phyloP scores from a whole-genome alignment of 2,113 vertebrate species.

The Elachura formosa region DNA sequence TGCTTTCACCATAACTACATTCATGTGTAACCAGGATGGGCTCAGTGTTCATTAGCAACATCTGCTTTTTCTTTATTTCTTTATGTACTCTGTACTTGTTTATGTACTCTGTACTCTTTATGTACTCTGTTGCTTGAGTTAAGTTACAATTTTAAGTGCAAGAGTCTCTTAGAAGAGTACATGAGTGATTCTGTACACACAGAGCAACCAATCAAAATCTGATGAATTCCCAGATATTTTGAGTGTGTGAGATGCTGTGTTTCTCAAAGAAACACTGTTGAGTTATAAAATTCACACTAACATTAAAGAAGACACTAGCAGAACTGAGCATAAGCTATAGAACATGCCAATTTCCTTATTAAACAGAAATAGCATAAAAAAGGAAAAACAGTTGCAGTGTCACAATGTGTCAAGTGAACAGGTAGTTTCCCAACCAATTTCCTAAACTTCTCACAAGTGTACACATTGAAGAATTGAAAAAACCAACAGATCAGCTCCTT shows the following conservation, averaged over 20 bases:
- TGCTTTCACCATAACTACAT: not conserved
- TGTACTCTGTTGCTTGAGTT: not conserved
- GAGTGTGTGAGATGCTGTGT: not conserved
- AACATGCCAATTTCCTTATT: not conserved
- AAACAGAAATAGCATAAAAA: not conserved
- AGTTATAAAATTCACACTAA: not conserved
- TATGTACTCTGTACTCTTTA: not conserved
- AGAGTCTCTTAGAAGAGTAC: not conserved
- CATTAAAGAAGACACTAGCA: not conserved
- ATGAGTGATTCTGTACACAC: not conserved
- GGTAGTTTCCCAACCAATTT: not conserved
- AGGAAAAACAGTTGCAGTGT: not conserved
- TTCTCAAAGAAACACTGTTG: not conserved
- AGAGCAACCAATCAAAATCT: not conserved
- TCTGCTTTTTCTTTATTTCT: not conserved
- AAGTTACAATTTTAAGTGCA: not conserved
- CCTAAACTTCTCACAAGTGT: not conserved
- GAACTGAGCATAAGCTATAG: not conserved
- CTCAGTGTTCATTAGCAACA: not conserved
- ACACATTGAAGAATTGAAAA: not conserved
- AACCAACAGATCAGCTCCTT: not conserved
- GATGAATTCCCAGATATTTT: not conserved
- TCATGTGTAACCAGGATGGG: not conserved
- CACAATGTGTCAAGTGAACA: not conserved
- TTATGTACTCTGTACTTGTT: not conserved